Evolutionary conservation across 2,113 vertebrate genomes (phyloP).

Genomic region (Cochlearius cochlearius): DNA sequence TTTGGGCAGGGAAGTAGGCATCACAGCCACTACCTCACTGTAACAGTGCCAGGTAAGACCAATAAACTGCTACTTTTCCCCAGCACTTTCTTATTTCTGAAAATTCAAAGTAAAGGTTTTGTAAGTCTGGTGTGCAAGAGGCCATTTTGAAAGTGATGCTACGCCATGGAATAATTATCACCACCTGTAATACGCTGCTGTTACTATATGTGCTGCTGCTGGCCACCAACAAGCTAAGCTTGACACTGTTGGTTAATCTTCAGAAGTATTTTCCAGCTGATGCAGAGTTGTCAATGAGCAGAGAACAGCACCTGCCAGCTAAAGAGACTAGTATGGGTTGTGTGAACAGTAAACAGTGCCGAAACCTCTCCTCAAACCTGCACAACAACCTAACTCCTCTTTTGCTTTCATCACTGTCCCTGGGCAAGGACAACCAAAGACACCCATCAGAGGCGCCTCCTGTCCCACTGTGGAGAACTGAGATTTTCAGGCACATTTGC

Average conservation of each 20-base stretch:
- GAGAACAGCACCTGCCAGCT: not conserved
- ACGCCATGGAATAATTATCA: not conserved
- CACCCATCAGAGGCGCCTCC: not conserved
- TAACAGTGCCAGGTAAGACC: not conserved
- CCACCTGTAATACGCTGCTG: not conserved
- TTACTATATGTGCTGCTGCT: not conserved
- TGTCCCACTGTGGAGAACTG: not conserved
- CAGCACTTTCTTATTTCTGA: not conserved
- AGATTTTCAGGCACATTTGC: not conserved
- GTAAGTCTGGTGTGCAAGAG: not conserved
- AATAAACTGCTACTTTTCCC: not conserved
- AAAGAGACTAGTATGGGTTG: not conserved
- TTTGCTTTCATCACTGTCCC: not conserved
- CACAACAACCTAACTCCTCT: not conserved
- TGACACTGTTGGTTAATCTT: not conserved
- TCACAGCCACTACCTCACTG: not conserved
- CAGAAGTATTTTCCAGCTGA: not conserved
- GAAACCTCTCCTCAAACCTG: not conserved
- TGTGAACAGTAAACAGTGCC: not conserved
- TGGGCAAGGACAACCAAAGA: not conserved
- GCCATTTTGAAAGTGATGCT: not conserved
- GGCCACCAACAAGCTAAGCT: not conserved
- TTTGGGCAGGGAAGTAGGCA: not conserved
- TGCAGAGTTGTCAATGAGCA: not conserved
- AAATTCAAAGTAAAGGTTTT: not conserved